Percentiles rank a stretch among this genome's conserved stretches.
Conservation (phyloP, 2,113 vertebrate genomes). For the Anarhynchus alexandrinus region DNA sequence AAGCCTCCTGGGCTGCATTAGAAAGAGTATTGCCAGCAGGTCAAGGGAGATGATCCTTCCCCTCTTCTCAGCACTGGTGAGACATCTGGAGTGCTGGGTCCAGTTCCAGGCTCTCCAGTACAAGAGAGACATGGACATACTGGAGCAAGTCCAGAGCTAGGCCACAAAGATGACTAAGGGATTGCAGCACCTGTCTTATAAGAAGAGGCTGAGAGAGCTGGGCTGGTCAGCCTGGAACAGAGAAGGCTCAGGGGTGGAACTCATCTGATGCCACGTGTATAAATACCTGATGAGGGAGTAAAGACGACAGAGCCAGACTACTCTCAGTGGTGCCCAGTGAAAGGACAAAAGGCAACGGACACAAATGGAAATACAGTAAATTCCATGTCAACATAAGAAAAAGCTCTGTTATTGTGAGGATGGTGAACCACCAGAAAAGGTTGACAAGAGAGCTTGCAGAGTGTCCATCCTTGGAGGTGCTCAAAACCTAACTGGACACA, state of each 20-base stretch:
- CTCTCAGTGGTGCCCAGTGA: background rate
- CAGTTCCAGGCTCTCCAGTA: background rate
- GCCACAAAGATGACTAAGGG: background rate
- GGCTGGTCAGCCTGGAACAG: background rate
- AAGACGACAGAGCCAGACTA: background rate
- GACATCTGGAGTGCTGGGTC: background rate
- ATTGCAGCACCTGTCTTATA: background rate
- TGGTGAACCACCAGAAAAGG: background rate
- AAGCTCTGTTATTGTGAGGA: background rate
- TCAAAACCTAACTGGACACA: background rate
- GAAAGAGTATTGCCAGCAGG: background rate
- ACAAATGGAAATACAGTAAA: background rate
- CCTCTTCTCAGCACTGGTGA: background rate
- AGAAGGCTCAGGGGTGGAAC: background rate
- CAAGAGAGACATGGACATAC: background rate
- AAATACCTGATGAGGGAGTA: background rate
- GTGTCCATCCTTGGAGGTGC: background rate
- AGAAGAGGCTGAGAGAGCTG: background rate
- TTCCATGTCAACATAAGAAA: background rate
- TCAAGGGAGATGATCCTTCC: background rate
- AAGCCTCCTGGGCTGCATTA: background rate
- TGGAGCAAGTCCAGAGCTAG: background rate
- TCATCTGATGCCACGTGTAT: background rate
- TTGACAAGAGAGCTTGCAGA: background rate
- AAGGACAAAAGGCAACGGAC: background rate